These are phyloP conservation scores for Lagopus leucura DNA, from an alignment of 2,113 vertebrate genomes.

Conservation along the genomic window DNA sequence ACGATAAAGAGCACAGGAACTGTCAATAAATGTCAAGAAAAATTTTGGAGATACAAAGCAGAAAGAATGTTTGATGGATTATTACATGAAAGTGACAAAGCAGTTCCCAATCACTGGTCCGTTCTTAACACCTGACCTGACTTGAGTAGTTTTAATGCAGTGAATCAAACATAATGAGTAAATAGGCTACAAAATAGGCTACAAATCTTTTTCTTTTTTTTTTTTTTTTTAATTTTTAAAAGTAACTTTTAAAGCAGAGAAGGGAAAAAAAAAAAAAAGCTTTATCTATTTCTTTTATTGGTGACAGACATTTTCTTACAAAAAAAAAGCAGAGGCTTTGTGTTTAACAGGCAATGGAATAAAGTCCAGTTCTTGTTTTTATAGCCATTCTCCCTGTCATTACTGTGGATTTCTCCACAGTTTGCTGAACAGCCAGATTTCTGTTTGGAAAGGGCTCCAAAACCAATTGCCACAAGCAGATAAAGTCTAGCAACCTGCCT, in stretches of 20 bases:
- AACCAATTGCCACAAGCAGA: background rate
- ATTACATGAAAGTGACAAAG: background rate
- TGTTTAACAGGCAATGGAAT: background rate
- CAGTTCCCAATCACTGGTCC: background rate
- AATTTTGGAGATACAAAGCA: background rate
- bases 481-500: background rate
- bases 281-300: background rate
- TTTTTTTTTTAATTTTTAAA: background rate
- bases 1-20: background rate
- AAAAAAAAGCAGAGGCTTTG: background rate
- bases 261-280: fast-evolving
- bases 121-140: background rate
- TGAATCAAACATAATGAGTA: background rate
- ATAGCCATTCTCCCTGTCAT: background rate
- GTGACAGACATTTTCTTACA: background rate
- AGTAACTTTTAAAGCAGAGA: background rate
- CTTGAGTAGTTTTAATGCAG: background rate
- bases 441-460: background rate
- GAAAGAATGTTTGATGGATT: background rate
- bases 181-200: background rate
- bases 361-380: background rate
- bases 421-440: background rate
- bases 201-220: background rate
- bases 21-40: background rate
- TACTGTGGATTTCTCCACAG: background rate